Base-by-base conservation (phyloP, 2,797 vertebrate species). In the Aphelocoma californica region DNA sequence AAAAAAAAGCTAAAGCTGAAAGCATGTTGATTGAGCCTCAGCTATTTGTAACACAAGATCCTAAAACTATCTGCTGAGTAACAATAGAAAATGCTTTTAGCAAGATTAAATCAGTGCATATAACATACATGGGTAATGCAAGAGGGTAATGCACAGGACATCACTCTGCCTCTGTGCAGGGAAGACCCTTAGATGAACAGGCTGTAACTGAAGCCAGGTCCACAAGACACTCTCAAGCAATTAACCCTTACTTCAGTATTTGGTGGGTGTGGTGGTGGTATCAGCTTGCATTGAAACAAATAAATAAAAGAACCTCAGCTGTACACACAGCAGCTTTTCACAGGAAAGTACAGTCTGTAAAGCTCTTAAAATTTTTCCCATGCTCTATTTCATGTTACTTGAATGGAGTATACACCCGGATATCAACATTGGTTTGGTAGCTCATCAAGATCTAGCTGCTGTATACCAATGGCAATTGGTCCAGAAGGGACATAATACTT, bases 51-150 rank as follows among this genome's bases (percentile, higher is more conserved):
- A 93, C 36, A 69, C 15, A 93, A 62, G 93, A 56, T 78, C 26
- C 29, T 88, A 69, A 70, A 95, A 65, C 40, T 18, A 40, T 61
- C 77, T 92, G 71, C 62, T 14, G 31, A 86, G 47, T 48, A 92
- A 86, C 60, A 11, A 31, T 1, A 73, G 61, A 44, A 90, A 95
- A 81, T 0, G 29, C 79, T 94, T 95, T 95, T 80, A 95, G 80
- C 57, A 48, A 93, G 32, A 95, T 94, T 95, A 88, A 94, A 88
- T 81, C 81, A 77, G 64, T 40, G 60, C 74, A 88, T 13, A 34
- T 25, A 93, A 79, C 58, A 88, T 51, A 58, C 34, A 58, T 4
- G 38, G 15, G 51, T 79, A 75, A 88, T 60, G 44, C 26, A 56
- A 79, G 64, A 79, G n/a, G 8, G 26, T 79, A 23, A 40, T 40